Base-by-base conservation (phyloP, 1,140 invertebrate species). In the Heterodera carotae region DNA sequence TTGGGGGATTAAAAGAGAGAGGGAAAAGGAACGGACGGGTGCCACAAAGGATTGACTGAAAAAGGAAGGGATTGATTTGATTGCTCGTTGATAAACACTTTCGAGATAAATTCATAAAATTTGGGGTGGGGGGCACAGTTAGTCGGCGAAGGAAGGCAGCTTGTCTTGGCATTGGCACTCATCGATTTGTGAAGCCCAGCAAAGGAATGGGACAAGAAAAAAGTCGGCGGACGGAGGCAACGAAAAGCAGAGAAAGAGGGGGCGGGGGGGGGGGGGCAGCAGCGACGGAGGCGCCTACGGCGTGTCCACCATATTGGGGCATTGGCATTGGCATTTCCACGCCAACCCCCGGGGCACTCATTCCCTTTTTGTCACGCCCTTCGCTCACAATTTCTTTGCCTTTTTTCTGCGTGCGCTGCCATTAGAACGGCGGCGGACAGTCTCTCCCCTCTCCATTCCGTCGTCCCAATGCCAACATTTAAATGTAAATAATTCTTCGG, bases 101-200 rank as follows among this genome's bases (percentile, higher is more conserved):
- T n/a, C n/a, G n/a, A n/a, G n/a, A n/a, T n/a, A n/a, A n/a, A n/a
- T n/a, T n/a, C n/a, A n/a, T n/a, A 22, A 56, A 56, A 56, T 22
- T 22, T 15, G 48, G 4, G 48, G 5, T 56, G 48, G 22, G 22
- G 48, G 22, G 18, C 15, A 15, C 48, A 56, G 18, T 56, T 56
- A 56, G 18, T 56, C 22, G 48, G 48, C 48, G 22, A 22, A 22
- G 48, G 22, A 56, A 18, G 18, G 12, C 2, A 18, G 25, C 10
- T 29, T 66, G n/a, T 29, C 62, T 66, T 66, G n/a, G 62, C 62
- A 56, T 56, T 22, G 62, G 62, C 62, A 66, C 62, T 66, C 62
- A 66, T 66, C 62, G 62, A 66, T 66, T n/a, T n/a, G 33, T 66
- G 27, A 31, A 34, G 25, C 62, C n/a, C 7, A 34, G 27, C 25